Percentiles rank a stretch among this genome's conserved stretches.
These are phyloP conservation scores for Druon quercuslanigerum DNA, from an alignment of 1,140 invertebrate genomes.

Conservation along the genomic window DNA sequence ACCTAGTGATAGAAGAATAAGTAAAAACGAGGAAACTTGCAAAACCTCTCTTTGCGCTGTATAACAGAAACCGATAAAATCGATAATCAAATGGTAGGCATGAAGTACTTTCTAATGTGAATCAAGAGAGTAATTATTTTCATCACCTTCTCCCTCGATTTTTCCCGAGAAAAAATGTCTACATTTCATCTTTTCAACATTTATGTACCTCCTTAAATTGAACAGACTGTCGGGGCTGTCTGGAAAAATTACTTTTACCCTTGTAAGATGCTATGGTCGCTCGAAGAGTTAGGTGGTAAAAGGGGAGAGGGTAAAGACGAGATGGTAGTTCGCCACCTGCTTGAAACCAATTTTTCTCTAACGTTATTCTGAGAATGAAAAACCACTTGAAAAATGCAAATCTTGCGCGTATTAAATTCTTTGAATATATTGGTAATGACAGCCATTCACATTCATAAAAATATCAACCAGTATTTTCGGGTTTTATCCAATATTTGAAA, in stretches of 20 bases:
- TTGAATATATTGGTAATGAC: background rate
- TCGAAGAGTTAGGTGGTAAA: slow-evolving; percentile 18
- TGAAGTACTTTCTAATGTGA: no score
- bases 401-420: slow-evolving; percentile 14
- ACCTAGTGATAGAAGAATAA: no score
- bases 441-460: background rate
- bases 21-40: no score
- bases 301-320: background rate
- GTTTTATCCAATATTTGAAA: no score
- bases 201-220: slow-evolving; percentile 29
- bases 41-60: no score
- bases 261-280: slow-evolving; percentile 27
- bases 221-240: slow-evolving; percentile 25
- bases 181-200: slow-evolving; percentile 27
- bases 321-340: slow-evolving; percentile 21
- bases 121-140: no score
- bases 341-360: slow-evolving; percentile 30
- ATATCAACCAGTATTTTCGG: no score
- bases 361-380: slow-evolving; percentile 18
- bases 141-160: background rate
- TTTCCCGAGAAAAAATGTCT: background rate
- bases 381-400: slow-evolving; percentile 16
- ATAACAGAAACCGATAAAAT: no score
- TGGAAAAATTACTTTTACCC: slow-evolving; percentile 27
- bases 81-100: no score